These are phyloP conservation scores for Dipodomys ordii DNA, from an alignment of 2,113 vertebrate species.

Conservation along the genomic window DNA sequence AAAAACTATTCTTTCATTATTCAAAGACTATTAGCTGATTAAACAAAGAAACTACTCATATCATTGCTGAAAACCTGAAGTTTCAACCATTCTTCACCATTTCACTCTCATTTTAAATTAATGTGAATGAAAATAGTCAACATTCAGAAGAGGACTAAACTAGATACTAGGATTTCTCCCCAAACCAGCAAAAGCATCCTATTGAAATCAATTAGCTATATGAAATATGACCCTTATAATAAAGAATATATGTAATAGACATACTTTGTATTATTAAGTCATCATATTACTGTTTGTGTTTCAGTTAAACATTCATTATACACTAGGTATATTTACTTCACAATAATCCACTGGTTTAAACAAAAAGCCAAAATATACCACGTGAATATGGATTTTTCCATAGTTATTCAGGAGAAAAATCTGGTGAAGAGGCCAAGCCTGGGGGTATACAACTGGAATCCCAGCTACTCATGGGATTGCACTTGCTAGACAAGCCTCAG, in stretches of 20 bases:
- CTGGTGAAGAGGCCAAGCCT: background rate
- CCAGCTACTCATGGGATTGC: no score
- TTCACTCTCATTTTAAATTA: background rate
- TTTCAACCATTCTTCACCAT: background rate
- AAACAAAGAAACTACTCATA: background rate
- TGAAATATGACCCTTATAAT: slow-evolving; percentile 4
- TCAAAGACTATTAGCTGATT: background rate
- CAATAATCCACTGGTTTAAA: background rate
- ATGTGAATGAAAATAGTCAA: background rate
- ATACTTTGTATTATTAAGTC: background rate
- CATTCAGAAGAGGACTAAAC: background rate
- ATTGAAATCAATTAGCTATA: background rate
- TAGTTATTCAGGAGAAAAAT: slow-evolving; percentile 1
- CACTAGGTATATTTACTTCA: background rate
- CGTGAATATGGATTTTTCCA: background rate
- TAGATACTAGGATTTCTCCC: background rate
- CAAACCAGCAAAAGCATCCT: background rate
- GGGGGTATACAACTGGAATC: no score
- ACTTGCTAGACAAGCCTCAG: no score
- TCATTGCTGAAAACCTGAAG: background rate
- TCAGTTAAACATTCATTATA: slow-evolving; percentile 15
- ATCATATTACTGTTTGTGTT: background rate
- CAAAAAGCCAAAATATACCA: background rate
- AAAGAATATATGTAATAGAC: background rate
- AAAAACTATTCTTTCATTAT: background rate